Conservation (phyloP, 2,888 invertebrate genomes). For the Callinectes sapidus region DNA sequence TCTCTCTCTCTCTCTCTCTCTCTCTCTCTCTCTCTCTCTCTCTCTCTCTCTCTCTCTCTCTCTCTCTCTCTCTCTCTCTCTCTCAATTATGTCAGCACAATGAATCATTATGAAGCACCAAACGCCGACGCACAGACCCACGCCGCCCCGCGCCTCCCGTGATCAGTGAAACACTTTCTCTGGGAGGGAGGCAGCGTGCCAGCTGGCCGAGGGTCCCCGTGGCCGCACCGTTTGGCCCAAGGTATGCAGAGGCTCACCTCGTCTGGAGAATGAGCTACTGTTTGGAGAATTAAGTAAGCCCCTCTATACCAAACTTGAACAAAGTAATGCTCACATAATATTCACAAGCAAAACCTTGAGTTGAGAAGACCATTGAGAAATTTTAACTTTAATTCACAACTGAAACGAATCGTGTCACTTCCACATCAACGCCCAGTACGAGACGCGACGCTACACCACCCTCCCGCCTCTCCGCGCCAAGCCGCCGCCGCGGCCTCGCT, state of each 20-base stretch:
- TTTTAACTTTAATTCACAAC: neutral
- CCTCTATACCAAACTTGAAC: neutral
- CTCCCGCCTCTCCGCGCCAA: neutral
- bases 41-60: neutral
- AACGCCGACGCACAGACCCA: neutral
- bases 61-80: constrained; percentile 28
- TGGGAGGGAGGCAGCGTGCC: constrained; percentile 26
- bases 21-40: constrained; percentile 23
- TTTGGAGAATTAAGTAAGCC: neutral
- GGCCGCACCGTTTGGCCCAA: neutral
- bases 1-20: neutral
- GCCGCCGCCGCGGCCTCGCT: neutral
- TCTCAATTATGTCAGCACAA: neutral
- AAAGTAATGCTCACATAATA: neutral
- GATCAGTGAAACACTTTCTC: constrained; percentile 21
- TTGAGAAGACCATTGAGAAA: neutral
- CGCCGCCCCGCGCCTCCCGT: neutral
- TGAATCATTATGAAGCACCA: neutral
- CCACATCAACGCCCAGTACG: neutral
- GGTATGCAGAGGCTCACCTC: neutral
- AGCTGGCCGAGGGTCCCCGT: constrained; percentile 17
- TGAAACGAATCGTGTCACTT: neutral
- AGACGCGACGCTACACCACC: neutral
- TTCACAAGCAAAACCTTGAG: neutral
- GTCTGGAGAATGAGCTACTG: constrained; percentile 31